phyloP scores from a whole-genome alignment of 2,888 invertebrate genomes.

The Caenorhabditis sp. region DNA sequence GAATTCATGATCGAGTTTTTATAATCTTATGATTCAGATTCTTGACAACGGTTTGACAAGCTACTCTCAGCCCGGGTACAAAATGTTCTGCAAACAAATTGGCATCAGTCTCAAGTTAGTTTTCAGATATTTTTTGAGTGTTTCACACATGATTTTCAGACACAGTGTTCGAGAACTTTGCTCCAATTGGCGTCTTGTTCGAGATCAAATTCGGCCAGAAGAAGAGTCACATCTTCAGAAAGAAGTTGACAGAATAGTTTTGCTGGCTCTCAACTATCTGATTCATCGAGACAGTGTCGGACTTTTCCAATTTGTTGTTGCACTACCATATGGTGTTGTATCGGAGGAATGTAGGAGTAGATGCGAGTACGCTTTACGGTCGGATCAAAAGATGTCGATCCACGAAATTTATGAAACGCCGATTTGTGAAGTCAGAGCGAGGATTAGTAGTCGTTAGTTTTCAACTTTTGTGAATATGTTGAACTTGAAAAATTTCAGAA shows the following conservation, averaged over 20 bases:
- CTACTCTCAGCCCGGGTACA: constrained; percentile 74
- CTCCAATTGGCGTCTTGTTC: constrained; percentile 74
- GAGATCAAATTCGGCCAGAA: constrained; percentile 56
- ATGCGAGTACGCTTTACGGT: constrained; percentile 77
- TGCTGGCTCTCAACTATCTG: constrained; percentile 77
- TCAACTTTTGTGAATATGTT: neutral
- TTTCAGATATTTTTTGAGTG: neutral
- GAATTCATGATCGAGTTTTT: neutral
- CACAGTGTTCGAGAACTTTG: constrained; percentile 78
- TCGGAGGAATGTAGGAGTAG: constrained; percentile 79
- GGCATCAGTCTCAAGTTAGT: constrained; percentile 78
- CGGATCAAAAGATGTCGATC: constrained; percentile 56
- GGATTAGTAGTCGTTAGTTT: constrained; percentile 48
- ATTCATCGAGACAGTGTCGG: constrained; percentile 78
- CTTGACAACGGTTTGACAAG: constrained; percentile 80
- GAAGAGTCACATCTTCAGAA: constrained; percentile 73
- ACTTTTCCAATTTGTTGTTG: constrained; percentile 82
- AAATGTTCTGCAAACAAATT: constrained; percentile 80
- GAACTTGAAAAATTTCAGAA: constrained; percentile 1
- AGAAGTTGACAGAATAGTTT: constrained; percentile 80
- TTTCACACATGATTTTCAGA: constrained; percentile 55
- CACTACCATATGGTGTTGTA: constrained; percentile 78
- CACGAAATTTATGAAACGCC: constrained; percentile 70
- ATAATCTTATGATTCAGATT: constrained; percentile 51
- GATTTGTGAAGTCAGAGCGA: constrained; percentile 57